phyloP scores from a whole-genome alignment of 2,888 invertebrate genomes.

The Strigamia crassipes region DNA sequence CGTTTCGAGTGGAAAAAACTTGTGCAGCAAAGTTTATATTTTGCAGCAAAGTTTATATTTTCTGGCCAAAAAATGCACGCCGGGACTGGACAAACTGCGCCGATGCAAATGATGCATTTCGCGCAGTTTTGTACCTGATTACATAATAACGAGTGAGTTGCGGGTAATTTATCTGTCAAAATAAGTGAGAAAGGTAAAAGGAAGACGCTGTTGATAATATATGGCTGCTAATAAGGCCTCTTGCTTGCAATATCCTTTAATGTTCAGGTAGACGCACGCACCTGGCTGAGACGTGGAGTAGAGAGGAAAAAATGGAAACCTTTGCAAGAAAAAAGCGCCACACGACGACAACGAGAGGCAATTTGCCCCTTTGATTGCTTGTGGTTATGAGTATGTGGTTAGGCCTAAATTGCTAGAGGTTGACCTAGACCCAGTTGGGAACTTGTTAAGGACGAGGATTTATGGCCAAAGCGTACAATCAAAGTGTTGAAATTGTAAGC shows the following conservation, averaged over 20 bases:
- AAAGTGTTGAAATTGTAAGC: constrained; percentile 27
- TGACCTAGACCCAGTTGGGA: constrained; percentile 30
- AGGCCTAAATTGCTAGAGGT: constrained; percentile 30
- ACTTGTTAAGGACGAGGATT: constrained; percentile 17
- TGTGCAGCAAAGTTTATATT: too few relatives aligned
- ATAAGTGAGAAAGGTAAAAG: constrained; percentile 20
- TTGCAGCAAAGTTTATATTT: too few relatives aligned
- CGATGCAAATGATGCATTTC: constrained; percentile 18
- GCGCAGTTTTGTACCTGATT: neutral
- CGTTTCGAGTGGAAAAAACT: neutral
- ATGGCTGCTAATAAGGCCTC: constrained; percentile 30
- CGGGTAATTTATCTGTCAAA: constrained; percentile 22
- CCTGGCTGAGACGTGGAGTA: neutral
- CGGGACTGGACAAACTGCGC: neutral
- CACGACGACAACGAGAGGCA: constrained; percentile 26
- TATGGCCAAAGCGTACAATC: constrained; percentile 23
- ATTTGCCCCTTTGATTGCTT: constrained; percentile 22
- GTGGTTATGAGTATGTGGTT: constrained; percentile 30
- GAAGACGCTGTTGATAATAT: constrained; percentile 18
- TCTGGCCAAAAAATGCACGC: neutral
- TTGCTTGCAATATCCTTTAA: constrained; percentile 19
- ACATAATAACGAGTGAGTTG: constrained; percentile 22
- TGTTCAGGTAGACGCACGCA: constrained; percentile 22
- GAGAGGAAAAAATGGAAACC: neutral
- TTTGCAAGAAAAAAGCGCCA: constrained; percentile 5